phyloP scores from a whole-genome alignment of 2,797 vertebrate species.

The Esox lucius region DNA sequence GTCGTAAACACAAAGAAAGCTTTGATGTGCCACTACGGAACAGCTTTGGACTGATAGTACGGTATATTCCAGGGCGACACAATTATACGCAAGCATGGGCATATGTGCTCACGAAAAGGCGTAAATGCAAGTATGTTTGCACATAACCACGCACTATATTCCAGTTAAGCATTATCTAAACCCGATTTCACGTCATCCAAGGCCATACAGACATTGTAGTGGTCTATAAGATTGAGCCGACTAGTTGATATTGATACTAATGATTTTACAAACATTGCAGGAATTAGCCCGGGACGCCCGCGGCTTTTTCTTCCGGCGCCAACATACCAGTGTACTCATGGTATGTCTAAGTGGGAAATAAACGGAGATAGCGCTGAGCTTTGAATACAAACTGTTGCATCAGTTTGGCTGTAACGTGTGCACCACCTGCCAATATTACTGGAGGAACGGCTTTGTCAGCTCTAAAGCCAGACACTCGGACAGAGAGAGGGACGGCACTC shows the following conservation, averaged over 20 bases:
- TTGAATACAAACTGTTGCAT: neutral
- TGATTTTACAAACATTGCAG: too few species aligned
- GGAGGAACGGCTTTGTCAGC: neutral
- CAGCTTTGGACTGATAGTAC: constrained; percentile 44
- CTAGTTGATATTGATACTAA: too few species aligned
- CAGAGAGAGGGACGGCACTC: too few species aligned
- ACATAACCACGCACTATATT: neutral
- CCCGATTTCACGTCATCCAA: too few species aligned
- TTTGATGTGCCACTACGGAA: constrained; percentile 53
- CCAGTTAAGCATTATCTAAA: too few species aligned
- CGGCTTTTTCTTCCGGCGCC: neutral
- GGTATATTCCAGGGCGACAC: constrained; percentile 16
- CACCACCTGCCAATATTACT: neutral
- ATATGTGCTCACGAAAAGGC: neutral
- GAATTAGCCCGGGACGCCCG: neutral
- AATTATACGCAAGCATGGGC: neutral
- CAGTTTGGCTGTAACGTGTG: neutral
- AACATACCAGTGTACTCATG: neutral
- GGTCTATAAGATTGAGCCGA: too few species aligned
- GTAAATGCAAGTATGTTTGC: neutral
- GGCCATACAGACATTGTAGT: too few species aligned
- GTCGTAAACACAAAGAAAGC: constrained; percentile 17
- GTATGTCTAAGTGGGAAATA: neutral
- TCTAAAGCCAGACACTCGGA: neutral
- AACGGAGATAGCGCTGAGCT: neutral